Evolutionary conservation across 2,888 invertebrate species (phyloP).

Genomic region (Chrysodeixis includens): DNA sequence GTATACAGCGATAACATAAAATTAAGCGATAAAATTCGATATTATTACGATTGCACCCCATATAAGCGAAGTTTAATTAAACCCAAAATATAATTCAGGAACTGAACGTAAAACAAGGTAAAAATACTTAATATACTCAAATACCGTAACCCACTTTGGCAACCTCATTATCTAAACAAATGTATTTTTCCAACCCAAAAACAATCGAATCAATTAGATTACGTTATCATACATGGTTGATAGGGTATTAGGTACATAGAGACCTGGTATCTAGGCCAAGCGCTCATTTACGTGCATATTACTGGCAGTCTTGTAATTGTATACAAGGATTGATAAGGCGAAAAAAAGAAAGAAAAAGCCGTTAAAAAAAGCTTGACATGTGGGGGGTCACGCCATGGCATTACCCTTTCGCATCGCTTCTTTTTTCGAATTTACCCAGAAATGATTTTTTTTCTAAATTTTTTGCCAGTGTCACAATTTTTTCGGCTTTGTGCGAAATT

Average conservation of each 20-base stretch:
- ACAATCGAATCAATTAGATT: slow-evolving; percentile 43
- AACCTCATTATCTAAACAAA: slow-evolving; percentile 43
- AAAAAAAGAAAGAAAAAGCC: slow-evolving; percentile 27
- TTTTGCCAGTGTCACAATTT: slow-evolving; percentile 55
- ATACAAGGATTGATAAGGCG: slow-evolving; percentile 7
- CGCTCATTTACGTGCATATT: slow-evolving; percentile 22
- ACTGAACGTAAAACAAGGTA: slow-evolving; percentile 10
- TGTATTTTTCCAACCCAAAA: slow-evolving; percentile 38
- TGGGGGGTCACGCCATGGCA: slow-evolving; percentile 70
- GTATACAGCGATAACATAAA: not conserved
- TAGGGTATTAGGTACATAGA: slow-evolving; percentile 31
- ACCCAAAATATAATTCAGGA: too few species aligned
- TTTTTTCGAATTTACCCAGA: slow-evolving; percentile 57
- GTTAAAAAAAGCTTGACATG: slow-evolving; percentile 69
- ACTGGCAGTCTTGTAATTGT: slow-evolving; percentile 15
- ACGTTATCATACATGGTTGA: slow-evolving; percentile 49
- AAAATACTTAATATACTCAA: not conserved
- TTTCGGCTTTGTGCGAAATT: slow-evolving; percentile 75
- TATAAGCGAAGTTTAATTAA: too few species aligned
- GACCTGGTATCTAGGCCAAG: slow-evolving; percentile 34
- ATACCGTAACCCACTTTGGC: slow-evolving; percentile 16
- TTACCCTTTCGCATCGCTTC: slow-evolving; percentile 71
- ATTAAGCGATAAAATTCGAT: too few species aligned
- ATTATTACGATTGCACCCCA: too few species aligned
- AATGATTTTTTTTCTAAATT: slow-evolving; percentile 59